Evolutionary conservation across 2,888 invertebrate species (phyloP).

Genomic region (Spatulosminthurus flaviceps): DNA sequence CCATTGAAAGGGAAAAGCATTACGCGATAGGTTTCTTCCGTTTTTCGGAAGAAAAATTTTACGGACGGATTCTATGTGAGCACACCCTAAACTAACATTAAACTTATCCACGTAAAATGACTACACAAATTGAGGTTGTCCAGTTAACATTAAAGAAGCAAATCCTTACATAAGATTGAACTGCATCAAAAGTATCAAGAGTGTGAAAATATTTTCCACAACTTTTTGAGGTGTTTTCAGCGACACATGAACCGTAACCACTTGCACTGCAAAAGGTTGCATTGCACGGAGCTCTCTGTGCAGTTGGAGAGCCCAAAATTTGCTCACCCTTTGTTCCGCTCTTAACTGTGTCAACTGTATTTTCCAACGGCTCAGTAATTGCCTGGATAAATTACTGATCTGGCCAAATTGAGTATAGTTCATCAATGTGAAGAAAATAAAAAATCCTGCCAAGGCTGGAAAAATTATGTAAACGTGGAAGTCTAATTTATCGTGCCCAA

Average conservation of each 20-base stretch:
- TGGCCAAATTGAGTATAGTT: not conserved
- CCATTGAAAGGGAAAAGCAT: too few relatives aligned
- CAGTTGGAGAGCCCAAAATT: not conserved
- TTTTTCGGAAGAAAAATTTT: too few relatives aligned
- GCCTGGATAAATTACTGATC: not conserved
- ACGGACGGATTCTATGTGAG: too few relatives aligned
- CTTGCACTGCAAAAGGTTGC: not conserved
- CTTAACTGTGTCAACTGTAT: not conserved
- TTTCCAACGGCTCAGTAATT: not conserved
- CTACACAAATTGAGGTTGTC: too few relatives aligned
- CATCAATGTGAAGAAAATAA: not conserved
- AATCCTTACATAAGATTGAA: not conserved
- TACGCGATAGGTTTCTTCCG: too few relatives aligned
- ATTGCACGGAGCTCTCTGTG: not conserved
- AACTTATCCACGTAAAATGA: too few relatives aligned
- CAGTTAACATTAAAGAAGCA: too few relatives aligned
- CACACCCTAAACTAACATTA: too few relatives aligned
- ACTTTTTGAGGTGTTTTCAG: not conserved
- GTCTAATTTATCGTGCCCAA: not conserved
- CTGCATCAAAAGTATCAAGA: not conserved
- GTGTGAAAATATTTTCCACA: not conserved
- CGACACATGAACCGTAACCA: not conserved
- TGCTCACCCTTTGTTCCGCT: not conserved
- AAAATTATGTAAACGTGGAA: not conserved
- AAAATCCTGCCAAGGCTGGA: not conserved